Conservation (phyloP, 2,797 vertebrate species). For the Pachyuromys duprasi region DNA sequence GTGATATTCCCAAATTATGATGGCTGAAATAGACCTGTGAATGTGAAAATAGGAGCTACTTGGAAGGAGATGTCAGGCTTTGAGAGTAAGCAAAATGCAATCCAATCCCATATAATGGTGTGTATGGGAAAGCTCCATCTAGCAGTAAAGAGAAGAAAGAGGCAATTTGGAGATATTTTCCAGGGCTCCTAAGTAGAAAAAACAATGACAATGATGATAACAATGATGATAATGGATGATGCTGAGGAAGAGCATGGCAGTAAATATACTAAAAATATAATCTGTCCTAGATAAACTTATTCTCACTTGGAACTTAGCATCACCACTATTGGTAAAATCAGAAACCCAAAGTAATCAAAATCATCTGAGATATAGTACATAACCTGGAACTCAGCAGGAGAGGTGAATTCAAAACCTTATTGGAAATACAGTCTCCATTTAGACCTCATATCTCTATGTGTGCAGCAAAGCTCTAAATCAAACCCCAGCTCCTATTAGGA, state of each 20-base stretch:
- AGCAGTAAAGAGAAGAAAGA: background rate
- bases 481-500: background rate
- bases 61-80: background rate
- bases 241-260: background rate
- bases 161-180: background rate
- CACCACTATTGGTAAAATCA: background rate
- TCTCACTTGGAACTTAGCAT: background rate
- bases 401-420: background rate
- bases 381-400: background rate
- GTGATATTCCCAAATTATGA: background rate
- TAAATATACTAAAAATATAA: background rate
- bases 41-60: background rate
- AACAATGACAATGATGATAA: background rate
- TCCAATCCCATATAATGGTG: background rate
- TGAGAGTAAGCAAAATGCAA: background rate
- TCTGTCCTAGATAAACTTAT: background rate
- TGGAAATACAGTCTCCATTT: background rate
- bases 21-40: background rate
- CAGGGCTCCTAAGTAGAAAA: background rate
- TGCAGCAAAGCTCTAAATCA: background rate
- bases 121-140: background rate
- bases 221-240: too few species aligned
- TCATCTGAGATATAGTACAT: background rate
- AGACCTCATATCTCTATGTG: background rate
- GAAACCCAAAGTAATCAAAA: background rate